Conservation (phyloP, 1,140 invertebrate species). For the Oscheius sp. region DNA sequence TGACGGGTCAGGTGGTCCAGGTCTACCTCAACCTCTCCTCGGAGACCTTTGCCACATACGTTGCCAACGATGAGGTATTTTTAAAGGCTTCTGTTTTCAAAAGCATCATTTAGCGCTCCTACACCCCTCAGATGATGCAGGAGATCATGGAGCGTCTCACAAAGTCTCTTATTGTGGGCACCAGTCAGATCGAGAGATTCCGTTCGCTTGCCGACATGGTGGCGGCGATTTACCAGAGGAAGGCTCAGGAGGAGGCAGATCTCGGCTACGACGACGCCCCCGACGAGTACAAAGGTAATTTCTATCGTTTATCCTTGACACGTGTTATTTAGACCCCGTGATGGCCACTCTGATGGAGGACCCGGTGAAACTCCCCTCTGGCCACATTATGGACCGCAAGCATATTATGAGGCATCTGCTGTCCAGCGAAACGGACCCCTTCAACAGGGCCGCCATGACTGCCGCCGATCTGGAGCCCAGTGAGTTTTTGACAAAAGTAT, state of each 20-base stretch:
- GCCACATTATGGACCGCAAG: conserved; percentile 88
- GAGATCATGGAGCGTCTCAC: conserved; percentile 79
- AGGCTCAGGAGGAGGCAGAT: conserved; percentile 75
- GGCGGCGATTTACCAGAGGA: conserved; percentile 75
- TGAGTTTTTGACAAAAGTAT: conserved; percentile 61
- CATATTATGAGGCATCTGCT: conserved; percentile 87
- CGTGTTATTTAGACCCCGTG: conserved; percentile 73
- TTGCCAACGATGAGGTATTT: conserved; percentile 76
- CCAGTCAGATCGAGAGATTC: conserved; percentile 63
- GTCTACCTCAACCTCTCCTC: conserved; percentile 95
- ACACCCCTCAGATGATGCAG: conserved; percentile 83
- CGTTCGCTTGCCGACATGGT: conserved; percentile 74
- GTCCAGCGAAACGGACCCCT: conserved; percentile 93
- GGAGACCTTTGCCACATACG: conserved; percentile 77
- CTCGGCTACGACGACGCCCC: conserved; percentile 82
- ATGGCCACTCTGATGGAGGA: conserved; percentile 97
- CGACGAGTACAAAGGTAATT: conserved; percentile 82
- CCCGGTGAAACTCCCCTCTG: conserved; percentile 86
- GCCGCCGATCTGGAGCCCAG: conserved; percentile 80
- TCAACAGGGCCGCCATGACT: conserved; percentile 85
- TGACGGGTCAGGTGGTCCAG: conserved; percentile 85
- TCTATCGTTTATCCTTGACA: conserved; percentile 17
- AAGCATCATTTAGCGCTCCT: conserved; percentile 70
- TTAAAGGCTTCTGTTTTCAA: background rate
- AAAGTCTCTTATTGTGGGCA: conserved; percentile 78